Percentiles rank a stretch among this genome's conserved stretches.
These are phyloP conservation scores for Saccostrea echinata DNA, from an alignment of 1,140 invertebrate species.

Conservation along the genomic window DNA sequence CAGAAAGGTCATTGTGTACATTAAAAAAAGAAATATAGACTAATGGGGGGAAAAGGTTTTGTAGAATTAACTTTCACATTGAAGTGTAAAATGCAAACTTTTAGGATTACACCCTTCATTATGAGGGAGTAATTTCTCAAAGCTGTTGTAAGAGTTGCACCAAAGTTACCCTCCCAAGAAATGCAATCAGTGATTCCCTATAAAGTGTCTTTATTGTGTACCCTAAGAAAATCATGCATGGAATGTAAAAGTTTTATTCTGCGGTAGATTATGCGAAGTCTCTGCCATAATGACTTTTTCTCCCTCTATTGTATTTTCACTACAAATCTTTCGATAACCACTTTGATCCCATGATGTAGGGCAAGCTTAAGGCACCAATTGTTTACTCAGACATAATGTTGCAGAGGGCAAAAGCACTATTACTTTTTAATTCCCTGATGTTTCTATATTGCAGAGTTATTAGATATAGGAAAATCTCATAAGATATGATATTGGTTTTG, in stretches of 20 bases:
- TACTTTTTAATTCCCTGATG: background rate
- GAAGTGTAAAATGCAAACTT: background rate
- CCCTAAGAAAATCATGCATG: background rate
- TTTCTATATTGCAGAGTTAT: too few species aligned
- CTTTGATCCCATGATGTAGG: background rate
- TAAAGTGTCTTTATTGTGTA: background rate
- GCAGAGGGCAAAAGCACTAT: background rate
- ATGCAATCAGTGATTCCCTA: background rate
- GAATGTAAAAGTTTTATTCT: background rate
- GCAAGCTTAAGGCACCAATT: background rate
- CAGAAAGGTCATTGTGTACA: slow-evolving; percentile 13
- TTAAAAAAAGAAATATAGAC: background rate
- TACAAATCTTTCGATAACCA: background rate
- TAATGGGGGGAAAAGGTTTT: background rate
- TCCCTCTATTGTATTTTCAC: background rate
- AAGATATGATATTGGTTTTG: too few species aligned
- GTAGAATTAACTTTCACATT: slow-evolving; percentile 11
- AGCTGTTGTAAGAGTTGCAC: background rate
- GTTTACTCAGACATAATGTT: background rate
- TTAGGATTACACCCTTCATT: background rate
- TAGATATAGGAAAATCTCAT: too few species aligned
- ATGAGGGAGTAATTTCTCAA: background rate
- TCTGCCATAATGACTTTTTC: background rate
- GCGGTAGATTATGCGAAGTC: background rate
- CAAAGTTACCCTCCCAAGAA: background rate